A percentile compares a stretch with the other conserved stretches of the same genome.
These are phyloP conservation scores for Acrossocheilus fasciatus DNA, from an alignment of 2,797 vertebrate genomes.

Conservation along the genomic window DNA sequence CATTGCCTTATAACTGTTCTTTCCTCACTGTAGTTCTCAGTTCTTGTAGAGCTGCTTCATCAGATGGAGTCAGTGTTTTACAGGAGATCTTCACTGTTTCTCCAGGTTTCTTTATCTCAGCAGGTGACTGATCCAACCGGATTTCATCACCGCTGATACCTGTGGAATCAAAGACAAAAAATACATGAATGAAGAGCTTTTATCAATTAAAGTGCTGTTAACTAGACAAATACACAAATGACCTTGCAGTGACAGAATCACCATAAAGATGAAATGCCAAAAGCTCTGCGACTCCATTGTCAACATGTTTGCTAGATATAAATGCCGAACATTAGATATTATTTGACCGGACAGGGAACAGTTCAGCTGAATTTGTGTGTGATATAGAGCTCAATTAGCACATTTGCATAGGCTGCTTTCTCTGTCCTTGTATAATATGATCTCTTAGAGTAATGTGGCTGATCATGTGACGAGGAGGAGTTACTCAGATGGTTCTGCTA, in stretches of 20 bases:
- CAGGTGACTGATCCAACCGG: conserved; percentile 45
- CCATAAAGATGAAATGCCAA: conserved; percentile 11
- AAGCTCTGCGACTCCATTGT: background rate
- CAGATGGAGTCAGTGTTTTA: background rate
- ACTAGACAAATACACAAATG: background rate
- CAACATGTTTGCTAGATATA: background rate
- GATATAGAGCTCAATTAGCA: background rate
- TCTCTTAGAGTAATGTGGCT: background rate
- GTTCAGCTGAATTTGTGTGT: background rate
- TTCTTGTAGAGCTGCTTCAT: conserved; percentile 14
- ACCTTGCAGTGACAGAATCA: background rate
- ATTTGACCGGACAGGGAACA: background rate
- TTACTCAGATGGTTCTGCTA: background rate
- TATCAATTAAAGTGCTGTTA: background rate
- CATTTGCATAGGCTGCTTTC: conserved; percentile 1
- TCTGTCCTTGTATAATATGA: background rate
- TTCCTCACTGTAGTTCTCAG: background rate
- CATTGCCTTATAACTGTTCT: background rate
- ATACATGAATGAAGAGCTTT: background rate
- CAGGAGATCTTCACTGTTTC: conserved; percentile 65
- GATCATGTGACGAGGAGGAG: background rate
- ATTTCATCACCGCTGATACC: conserved; percentile 40
- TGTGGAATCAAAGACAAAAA: conserved; percentile 3
- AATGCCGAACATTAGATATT: background rate
- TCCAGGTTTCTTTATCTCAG: conserved; percentile 33